phyloP scores from a whole-genome alignment of 2,113 vertebrate species.

The Sinocyclocheilus anshuiensis region DNA sequence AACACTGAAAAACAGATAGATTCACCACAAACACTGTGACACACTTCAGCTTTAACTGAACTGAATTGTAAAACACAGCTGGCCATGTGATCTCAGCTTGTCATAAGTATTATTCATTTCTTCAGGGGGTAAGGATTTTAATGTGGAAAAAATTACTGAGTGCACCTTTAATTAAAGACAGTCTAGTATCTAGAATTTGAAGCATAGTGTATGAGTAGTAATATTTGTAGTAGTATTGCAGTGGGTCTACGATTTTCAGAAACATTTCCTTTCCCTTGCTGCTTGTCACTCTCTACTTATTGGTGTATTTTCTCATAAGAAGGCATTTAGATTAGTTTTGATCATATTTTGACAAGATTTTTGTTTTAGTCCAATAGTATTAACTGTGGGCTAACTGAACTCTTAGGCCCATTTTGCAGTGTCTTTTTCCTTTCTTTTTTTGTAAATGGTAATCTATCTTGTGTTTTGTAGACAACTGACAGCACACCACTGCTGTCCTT shows the following conservation, averaged over 20 bases:
- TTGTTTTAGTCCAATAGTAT: not conserved
- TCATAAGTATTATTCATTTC: not conserved
- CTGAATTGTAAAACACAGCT: no score
- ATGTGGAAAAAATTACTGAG: not conserved
- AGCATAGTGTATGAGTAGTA: not conserved
- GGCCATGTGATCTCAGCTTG: no score
- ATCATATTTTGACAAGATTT: no score
- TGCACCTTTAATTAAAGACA: constrained; percentile 19
- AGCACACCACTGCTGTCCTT: not conserved
- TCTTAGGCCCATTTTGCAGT: not conserved
- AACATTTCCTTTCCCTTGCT: not conserved
- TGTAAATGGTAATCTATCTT: not conserved
- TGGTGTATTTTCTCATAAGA: not conserved
- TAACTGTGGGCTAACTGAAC: not conserved
- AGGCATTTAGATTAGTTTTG: not conserved
- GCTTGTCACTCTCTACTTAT: not conserved
- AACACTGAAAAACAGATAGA: not conserved
- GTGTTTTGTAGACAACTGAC: not conserved
- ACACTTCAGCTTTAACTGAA: no score
- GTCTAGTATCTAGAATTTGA: not conserved
- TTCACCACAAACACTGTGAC: not conserved
- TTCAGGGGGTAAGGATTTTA: not conserved
- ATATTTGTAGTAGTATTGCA: constrained; percentile 4
- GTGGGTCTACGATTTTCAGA: not conserved
- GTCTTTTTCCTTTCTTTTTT: not conserved